Evolutionary conservation across 2,888 invertebrate species (phyloP).

Genomic region (Noctua pronuba): DNA sequence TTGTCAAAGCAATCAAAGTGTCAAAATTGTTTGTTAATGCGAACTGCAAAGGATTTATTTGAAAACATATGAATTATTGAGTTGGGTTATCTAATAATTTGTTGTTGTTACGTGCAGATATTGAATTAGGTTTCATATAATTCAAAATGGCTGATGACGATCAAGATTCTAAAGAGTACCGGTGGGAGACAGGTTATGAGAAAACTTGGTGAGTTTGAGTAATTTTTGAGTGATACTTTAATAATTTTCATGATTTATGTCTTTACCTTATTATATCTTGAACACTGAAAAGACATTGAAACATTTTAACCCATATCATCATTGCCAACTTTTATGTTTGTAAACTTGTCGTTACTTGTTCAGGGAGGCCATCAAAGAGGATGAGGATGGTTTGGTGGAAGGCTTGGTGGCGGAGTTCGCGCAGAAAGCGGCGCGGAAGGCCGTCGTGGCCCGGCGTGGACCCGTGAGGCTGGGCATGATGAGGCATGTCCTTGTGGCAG

Average conservation of each 20-base stretch:
- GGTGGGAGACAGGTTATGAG: slow-evolving; percentile 98
- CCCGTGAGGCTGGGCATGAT: slow-evolving; percentile 99
- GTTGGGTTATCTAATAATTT: slow-evolving; percentile 1
- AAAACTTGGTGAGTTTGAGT: slow-evolving; percentile 95
- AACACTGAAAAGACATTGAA: not conserved
- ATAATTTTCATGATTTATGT: not conserved
- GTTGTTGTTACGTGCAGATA: not conserved
- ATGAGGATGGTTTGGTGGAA: slow-evolving; percentile 97
- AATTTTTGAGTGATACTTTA: not conserved
- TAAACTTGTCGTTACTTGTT: slow-evolving; percentile 46
- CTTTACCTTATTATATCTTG: not conserved
- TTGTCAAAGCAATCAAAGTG: not conserved
- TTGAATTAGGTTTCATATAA: not conserved
- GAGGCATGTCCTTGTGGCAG: slow-evolving; percentile 97
- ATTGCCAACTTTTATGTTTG: not conserved
- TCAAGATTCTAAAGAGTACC: slow-evolving; percentile 96
- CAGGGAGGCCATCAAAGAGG: slow-evolving; percentile 99
- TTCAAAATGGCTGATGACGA: slow-evolving; percentile 94
- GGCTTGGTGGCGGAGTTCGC: slow-evolving; percentile 97
- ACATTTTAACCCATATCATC: not conserved
- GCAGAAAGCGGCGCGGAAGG: slow-evolving; percentile 96
- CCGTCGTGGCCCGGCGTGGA: slow-evolving; percentile 92
- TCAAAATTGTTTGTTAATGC: not conserved
- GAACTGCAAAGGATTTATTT: not conserved
- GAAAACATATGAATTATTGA: slow-evolving; percentile 1